Percentiles rank a stretch among this genome's conserved stretches.
phyloP scores from a whole-genome alignment of 1,140 invertebrate genomes.

The Drosophila sechellia region DNA sequence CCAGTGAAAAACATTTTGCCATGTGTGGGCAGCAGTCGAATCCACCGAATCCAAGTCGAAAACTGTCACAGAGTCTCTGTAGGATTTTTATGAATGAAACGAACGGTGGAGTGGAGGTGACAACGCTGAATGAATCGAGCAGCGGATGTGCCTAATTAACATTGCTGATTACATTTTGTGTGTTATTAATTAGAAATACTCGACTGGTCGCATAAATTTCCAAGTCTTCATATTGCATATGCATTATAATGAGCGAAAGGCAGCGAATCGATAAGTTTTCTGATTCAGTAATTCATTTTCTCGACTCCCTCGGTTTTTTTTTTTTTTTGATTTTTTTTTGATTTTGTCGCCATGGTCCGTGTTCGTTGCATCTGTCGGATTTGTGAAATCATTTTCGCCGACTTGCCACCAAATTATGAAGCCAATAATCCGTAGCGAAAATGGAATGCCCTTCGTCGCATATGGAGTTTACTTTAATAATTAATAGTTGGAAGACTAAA shows the following conservation, averaged over 20 bases:
- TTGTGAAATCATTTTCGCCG: slow-evolving; percentile 53
- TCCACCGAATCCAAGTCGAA: slow-evolving; percentile 8
- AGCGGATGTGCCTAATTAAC: slow-evolving; percentile 81
- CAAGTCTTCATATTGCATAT: slow-evolving; percentile 33
- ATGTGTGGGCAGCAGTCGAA: slow-evolving; percentile 64
- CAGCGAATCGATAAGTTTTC: slow-evolving; percentile 15
- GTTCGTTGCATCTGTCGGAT: slow-evolving; percentile 55
- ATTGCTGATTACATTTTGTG: slow-evolving; percentile 78
- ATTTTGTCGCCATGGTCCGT: slow-evolving; percentile 26
- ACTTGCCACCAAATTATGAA: slow-evolving; percentile 20
- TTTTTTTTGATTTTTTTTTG: not conserved
- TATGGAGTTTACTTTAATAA: not conserved
- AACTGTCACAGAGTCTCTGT: slow-evolving; percentile 39
- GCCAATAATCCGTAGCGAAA: slow-evolving; percentile 6
- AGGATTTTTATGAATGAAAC: slow-evolving; percentile 77
- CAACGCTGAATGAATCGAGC: slow-evolving; percentile 28
- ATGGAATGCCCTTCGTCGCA: slow-evolving; percentile 3
- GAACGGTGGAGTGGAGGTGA: slow-evolving; percentile 21
- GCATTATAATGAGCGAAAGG: slow-evolving; percentile 67
- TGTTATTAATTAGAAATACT: slow-evolving; percentile 77
- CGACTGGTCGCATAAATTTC: slow-evolving; percentile 32
- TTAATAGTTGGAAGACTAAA: not conserved
- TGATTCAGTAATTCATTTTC: slow-evolving; percentile 32
- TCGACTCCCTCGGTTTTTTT: not conserved
- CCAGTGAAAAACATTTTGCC: slow-evolving; percentile 38